These are phyloP conservation scores for Cryptocephalus primarius DNA, from an alignment of 2,888 invertebrate species.

Conservation along the genomic window DNA sequence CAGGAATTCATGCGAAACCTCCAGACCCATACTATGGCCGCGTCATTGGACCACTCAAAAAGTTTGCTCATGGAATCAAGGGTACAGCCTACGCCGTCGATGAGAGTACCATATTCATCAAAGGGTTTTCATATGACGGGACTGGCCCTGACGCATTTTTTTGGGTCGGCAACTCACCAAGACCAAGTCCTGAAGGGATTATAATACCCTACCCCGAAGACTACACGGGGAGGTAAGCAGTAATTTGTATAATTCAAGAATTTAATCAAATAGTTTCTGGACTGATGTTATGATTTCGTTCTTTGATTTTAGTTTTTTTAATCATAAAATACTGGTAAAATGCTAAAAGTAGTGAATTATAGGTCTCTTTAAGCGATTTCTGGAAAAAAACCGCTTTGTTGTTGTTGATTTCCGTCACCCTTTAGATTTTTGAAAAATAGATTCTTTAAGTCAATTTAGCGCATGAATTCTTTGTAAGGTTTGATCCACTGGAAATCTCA, in stretches of 20 bases:
- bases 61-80: constrained; percentile 68
- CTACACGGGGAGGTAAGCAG: constrained; percentile 63
- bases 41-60: constrained; percentile 58
- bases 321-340: too few relatives aligned
- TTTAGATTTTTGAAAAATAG: too few relatives aligned
- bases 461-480: too few relatives aligned
- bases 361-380: too few relatives aligned
- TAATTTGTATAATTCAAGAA: neutral
- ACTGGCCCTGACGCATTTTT: constrained; percentile 81
- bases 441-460: too few relatives aligned
- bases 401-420: too few relatives aligned
- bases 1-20: constrained; percentile 28
- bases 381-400: too few relatives aligned
- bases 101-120: constrained; percentile 77
- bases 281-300: too few relatives aligned
- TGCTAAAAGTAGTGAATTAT: too few relatives aligned
- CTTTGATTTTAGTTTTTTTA: too few relatives aligned
- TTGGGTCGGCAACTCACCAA: constrained; percentile 76
- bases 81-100: constrained; percentile 83
- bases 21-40: constrained; percentile 67
- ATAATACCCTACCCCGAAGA: constrained; percentile 82
- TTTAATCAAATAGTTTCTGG: too few relatives aligned
- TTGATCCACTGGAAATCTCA: too few relatives aligned
- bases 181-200: constrained; percentile 72
- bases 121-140: constrained; percentile 81